These are phyloP conservation scores for Grammomys surdaster DNA, from an alignment of 2,113 vertebrate species.

Conservation along the genomic window DNA sequence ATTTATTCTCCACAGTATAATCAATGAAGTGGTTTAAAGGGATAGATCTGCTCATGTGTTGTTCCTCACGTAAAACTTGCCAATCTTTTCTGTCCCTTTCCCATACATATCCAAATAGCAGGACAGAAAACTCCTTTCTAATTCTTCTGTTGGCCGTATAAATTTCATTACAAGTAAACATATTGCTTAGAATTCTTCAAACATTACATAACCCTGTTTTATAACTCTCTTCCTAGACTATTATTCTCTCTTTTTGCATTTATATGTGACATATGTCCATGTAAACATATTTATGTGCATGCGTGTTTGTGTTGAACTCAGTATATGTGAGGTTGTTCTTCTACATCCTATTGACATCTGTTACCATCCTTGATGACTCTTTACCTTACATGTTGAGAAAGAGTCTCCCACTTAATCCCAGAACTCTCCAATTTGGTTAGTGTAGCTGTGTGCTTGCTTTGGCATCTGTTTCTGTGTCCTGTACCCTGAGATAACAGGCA, in stretches of 20 bases:
- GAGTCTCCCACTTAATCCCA: too few relatives aligned
- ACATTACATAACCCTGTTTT: background rate
- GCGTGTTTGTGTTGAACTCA: background rate
- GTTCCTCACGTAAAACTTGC: background rate
- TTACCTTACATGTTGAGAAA: background rate
- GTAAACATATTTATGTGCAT: background rate
- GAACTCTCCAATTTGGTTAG: background rate
- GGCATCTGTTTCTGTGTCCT: background rate
- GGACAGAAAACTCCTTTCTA: background rate
- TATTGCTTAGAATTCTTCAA: background rate
- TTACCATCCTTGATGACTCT: background rate
- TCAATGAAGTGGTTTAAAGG: slow-evolving; percentile 23
- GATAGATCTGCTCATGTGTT: background rate
- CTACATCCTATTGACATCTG: background rate
- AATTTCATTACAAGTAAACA: background rate
- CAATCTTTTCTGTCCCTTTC: background rate
- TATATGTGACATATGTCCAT: background rate
- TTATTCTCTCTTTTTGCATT: background rate
- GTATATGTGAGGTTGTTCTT: background rate
- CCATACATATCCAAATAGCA: background rate
- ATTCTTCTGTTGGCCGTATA: background rate
- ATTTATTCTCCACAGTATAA: background rate
- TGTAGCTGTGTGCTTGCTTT: background rate
- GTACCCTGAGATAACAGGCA: background rate
- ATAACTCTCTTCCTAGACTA: background rate